Percentiles rank a stretch among this genome's conserved stretches.
Evolutionary conservation across 2,888 invertebrate genomes (phyloP).

Genomic region (Chrysodeixis includens): DNA sequence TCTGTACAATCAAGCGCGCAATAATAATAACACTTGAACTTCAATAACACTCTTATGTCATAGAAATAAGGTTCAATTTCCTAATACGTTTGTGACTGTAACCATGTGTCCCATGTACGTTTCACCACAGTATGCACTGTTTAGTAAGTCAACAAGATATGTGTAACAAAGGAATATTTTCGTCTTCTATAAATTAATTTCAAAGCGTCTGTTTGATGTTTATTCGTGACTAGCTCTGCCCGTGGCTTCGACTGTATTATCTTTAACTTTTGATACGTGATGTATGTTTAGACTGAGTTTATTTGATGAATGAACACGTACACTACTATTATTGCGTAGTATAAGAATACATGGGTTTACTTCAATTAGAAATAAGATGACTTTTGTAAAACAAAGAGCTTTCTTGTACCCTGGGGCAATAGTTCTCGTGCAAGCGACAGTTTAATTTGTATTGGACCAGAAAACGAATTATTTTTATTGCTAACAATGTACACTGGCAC

Average conservation of each 20-base stretch:
- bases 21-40: not conserved
- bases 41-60: not conserved
- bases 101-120: not conserved
- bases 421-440: not conserved
- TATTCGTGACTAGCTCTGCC: not conserved
- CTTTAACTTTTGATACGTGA: not conserved
- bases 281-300: not conserved
- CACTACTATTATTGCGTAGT: not conserved
- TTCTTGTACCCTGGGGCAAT: not conserved
- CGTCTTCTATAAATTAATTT: constrained; percentile 33
- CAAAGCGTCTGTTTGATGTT: constrained; percentile 11
- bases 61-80: not conserved
- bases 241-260: not conserved
- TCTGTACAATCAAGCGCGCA: not conserved
- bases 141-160: constrained; percentile 21
- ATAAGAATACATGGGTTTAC: not conserved
- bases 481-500: not conserved
- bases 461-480: not conserved
- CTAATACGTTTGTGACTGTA: not conserved
- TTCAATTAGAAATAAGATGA: not conserved
- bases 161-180: constrained; percentile 33
- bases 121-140: constrained; percentile 3
- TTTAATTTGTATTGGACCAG: not conserved
- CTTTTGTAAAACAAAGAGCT: too few relatives aligned
- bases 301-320: not conserved